Percentiles rank a stretch among this genome's conserved stretches.
phyloP scores from a whole-genome alignment of 2,888 invertebrate genomes.

The Pammene aurita region DNA sequence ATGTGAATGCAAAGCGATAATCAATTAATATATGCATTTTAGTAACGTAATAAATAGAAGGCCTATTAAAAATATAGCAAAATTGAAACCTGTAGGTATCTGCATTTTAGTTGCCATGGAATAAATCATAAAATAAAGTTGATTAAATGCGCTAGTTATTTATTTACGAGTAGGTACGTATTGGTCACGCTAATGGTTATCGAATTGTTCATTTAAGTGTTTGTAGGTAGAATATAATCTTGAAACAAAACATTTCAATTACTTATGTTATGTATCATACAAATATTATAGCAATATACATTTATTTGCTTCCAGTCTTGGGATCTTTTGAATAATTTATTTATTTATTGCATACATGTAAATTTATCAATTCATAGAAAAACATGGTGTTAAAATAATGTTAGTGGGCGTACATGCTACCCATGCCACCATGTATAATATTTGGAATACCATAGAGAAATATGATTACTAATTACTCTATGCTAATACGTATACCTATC shows the following conservation, averaged over 20 bases:
- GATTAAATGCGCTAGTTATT: slow-evolving; percentile 9
- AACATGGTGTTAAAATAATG: too few species aligned
- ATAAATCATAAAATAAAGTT: slow-evolving; percentile 11
- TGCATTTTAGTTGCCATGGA: slow-evolving; percentile 14
- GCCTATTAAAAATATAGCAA: slow-evolving; percentile 4
- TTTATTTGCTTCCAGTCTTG: too few species aligned
- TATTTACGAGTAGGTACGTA: slow-evolving; percentile 8
- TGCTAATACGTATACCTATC: too few species aligned
- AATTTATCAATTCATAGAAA: too few species aligned
- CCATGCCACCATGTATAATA: too few species aligned
- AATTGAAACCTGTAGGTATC: not conserved
- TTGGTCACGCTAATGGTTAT: slow-evolving; percentile 17
- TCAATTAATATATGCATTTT: slow-evolving; percentile 1
- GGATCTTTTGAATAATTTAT: too few species aligned
- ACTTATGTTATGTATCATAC: not conserved
- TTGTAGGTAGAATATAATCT: slow-evolving; percentile 8
- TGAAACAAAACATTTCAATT: slow-evolving; percentile 11
- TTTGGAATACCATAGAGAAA: too few species aligned
- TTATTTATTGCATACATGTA: too few species aligned
- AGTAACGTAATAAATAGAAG: not conserved
- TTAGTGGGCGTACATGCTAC: too few species aligned
- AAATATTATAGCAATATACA: not conserved
- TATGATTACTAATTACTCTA: too few species aligned
- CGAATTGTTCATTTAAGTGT: slow-evolving; percentile 18
- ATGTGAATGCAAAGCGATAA: slow-evolving; percentile 8